These are phyloP conservation scores for Oenanthe oenanthe DNA, from an alignment of 2,113 vertebrate genomes.

Conservation along the genomic window DNA sequence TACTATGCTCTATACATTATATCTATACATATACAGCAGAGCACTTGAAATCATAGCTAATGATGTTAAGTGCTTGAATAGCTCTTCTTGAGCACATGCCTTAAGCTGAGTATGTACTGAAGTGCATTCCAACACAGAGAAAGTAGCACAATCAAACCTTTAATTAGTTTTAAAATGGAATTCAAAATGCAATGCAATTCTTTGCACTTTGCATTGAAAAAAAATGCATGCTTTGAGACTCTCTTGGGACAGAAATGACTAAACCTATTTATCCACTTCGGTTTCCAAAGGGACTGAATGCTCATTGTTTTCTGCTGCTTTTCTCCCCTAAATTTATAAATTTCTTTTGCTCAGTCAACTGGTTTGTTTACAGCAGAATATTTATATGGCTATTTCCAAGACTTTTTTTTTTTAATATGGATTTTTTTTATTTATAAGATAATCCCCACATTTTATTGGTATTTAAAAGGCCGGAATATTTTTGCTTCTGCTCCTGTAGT, in stretches of 20 bases:
- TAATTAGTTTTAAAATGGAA: slow-evolving; percentile 62
- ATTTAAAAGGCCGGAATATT: background rate
- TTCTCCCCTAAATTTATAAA: slow-evolving; percentile 30
- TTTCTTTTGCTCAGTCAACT: slow-evolving; percentile 20
- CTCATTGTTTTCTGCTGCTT: slow-evolving; percentile 23
- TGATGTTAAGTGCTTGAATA: slow-evolving; percentile 20
- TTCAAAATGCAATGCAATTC: slow-evolving; percentile 52
- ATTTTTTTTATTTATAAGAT: background rate
- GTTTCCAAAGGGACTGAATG: background rate
- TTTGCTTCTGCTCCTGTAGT: background rate
- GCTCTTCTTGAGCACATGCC: background rate
- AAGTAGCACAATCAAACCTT: slow-evolving; percentile 40
- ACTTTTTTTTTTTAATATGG: background rate
- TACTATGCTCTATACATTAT: background rate
- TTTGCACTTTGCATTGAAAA: slow-evolving; percentile 23
- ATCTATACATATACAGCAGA: background rate
- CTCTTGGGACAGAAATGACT: slow-evolving; percentile 44
- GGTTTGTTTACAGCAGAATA: slow-evolving; percentile 16
- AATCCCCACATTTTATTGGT: background rate
- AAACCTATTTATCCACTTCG: slow-evolving; percentile 61
- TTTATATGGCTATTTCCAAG: background rate
- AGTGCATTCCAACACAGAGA: slow-evolving; percentile 4
- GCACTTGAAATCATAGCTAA: slow-evolving; percentile 41
- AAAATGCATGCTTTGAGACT: slow-evolving; percentile 1
- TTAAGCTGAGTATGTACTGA: background rate